These are phyloP conservation scores for Agapornis canus DNA, from an alignment of 2,797 vertebrate genomes.

Conservation along the genomic window DNA sequence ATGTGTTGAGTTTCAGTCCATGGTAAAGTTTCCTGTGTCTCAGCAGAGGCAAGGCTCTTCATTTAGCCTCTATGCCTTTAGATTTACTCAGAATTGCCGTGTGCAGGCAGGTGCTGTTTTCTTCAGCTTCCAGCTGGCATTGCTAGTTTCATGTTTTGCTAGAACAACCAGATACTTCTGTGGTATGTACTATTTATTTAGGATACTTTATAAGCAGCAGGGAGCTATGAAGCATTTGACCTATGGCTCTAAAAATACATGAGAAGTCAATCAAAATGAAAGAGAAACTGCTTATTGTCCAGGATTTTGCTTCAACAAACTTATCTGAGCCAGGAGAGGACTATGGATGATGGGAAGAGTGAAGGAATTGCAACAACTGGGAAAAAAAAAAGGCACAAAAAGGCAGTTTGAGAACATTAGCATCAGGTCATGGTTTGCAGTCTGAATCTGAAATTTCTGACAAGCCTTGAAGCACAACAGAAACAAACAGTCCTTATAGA, in stretches of 20 bases:
- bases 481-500: not conserved
- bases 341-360: not conserved
- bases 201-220: not conserved
- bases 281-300: not conserved
- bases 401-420: not conserved
- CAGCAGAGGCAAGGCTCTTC: not conserved
- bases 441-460: not conserved
- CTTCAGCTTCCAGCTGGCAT: not conserved
- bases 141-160: not conserved
- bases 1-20: not conserved
- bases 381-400: rapidly evolving
- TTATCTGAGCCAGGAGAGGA: not conserved
- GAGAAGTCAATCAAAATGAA: slow-evolving; percentile 5
- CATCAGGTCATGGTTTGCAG: not conserved
- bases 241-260: not conserved
- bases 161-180: not conserved
- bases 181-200: slow-evolving; percentile 22
- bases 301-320: not conserved
- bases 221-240: not conserved
- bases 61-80: not conserved
- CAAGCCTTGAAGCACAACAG: not conserved
- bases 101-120: not conserved
- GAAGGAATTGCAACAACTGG: not conserved
- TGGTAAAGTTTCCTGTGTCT: not conserved
- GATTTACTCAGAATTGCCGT: not conserved